These are phyloP conservation scores for Takifugu rubripes DNA, from an alignment of 2,797 vertebrate species.

Conservation along the genomic window DNA sequence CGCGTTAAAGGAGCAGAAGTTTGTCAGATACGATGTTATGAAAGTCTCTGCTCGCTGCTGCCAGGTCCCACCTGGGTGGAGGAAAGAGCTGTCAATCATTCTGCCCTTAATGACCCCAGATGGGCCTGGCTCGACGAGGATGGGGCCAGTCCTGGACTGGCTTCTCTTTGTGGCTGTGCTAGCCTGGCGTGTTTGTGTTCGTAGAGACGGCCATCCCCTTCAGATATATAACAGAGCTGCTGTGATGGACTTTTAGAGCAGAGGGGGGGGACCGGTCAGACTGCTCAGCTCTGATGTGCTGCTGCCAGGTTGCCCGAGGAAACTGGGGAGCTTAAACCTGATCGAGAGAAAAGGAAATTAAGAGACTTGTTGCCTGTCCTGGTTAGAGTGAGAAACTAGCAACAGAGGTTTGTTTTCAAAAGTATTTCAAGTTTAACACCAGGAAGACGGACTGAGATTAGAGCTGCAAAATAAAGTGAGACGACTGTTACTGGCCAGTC, in stretches of 20 bases:
- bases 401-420: neutral
- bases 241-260: constrained; percentile 31
- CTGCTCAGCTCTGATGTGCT: constrained; percentile 32
- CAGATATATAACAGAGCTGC: constrained; percentile 57
- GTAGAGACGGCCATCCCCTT: constrained; percentile 51
- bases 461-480: constrained; percentile 32
- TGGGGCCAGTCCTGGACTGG: constrained; percentile 43
- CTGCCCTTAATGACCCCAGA: constrained; percentile 37
- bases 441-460: constrained; percentile 1
- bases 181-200: constrained; percentile 41
- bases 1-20: neutral
- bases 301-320: constrained; percentile 30
- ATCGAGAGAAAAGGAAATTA: constrained; percentile 3
- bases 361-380: constrained; percentile 11
- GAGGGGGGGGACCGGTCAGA: constrained; percentile 32
- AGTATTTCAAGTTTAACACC: constrained; percentile 14
- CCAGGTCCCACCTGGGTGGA: constrained; percentile 31
- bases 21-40: neutral
- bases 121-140: constrained; percentile 30
- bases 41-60: neutral
- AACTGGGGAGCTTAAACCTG: constrained; percentile 12
- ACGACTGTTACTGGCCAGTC: constrained; percentile 36
- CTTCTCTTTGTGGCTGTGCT: constrained; percentile 26
- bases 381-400: constrained; percentile 3
- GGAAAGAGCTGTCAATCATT: constrained; percentile 35